Evolutionary conservation across 2,888 invertebrate genomes (phyloP).

Genomic region (Orthosia incerta): DNA sequence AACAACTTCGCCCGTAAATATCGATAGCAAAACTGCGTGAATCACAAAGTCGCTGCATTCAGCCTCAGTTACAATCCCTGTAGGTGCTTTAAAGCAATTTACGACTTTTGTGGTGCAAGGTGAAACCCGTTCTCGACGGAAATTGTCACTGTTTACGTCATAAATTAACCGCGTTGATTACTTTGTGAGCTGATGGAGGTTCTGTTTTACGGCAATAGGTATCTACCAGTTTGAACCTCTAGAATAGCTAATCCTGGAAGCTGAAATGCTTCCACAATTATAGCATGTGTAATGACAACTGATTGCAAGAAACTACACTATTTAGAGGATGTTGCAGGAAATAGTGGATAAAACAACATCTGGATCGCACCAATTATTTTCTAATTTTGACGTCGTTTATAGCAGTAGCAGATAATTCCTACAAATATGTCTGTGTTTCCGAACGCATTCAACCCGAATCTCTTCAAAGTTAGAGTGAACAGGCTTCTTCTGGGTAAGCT

Average conservation of each 20-base stretch:
- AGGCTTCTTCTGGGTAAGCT: no score
- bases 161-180: slow-evolving; percentile 75
- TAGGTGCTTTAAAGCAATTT: slow-evolving; percentile 68
- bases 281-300: not conserved
- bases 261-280: slow-evolving; percentile 36
- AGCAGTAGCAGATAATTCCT: not conserved
- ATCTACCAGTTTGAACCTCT: slow-evolving; percentile 28
- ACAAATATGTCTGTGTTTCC: no score
- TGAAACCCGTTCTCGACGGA: slow-evolving; percentile 56
- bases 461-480: no score
- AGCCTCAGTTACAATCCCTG: slow-evolving; percentile 44
- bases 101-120: slow-evolving; percentile 70
- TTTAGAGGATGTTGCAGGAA: not conserved
- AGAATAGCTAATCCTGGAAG: slow-evolving; percentile 43
- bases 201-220: slow-evolving; percentile 58
- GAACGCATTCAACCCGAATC: no score
- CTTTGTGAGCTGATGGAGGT: slow-evolving; percentile 67
- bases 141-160: slow-evolving; percentile 72
- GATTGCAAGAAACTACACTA: not conserved
- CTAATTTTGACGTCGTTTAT: not conserved
- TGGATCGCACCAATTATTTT: not conserved
- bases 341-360: not conserved
- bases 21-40: slow-evolving; percentile 48
- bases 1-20: slow-evolving; percentile 63
- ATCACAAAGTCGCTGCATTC: slow-evolving; percentile 49